Evolutionary conservation across 2,113 vertebrate genomes (phyloP).

Genomic region (Herpetotheres cachinnans): DNA sequence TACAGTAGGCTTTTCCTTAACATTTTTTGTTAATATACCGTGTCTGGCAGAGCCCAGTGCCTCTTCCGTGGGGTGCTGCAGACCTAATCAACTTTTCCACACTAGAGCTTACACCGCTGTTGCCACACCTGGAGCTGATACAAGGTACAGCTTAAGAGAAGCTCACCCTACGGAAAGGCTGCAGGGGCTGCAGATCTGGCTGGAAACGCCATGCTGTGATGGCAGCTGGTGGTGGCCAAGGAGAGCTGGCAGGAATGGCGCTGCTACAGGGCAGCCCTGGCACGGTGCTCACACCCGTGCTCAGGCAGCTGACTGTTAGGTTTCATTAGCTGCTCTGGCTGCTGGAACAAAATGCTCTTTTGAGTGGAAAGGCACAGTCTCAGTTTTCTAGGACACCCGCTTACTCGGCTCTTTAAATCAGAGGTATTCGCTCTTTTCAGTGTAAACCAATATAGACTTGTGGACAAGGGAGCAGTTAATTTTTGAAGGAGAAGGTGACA

Average conservation of each 20-base stretch:
- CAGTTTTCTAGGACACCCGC: not conserved
- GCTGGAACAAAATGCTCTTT: not conserved
- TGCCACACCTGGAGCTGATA: not conserved
- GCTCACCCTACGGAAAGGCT: not conserved
- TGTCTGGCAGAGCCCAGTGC: not conserved
- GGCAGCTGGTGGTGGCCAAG: not conserved
- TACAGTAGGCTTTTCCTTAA: not conserved
- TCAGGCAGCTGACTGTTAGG: not conserved
- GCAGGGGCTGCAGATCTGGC: not conserved
- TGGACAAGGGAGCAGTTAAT: not conserved
- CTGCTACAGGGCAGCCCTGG: not conserved
- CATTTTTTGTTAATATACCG: not conserved
- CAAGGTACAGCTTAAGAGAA: not conserved
- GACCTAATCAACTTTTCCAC: not conserved
- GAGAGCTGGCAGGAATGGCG: not conserved
- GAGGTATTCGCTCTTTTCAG: not conserved
- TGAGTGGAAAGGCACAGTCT: not conserved
- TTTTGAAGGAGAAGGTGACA: not conserved
- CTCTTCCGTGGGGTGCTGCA: not conserved
- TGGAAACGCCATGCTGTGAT: not conserved
- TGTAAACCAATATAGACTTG: not conserved
- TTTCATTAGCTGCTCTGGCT: not conserved
- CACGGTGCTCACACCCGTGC: fast-evolving
- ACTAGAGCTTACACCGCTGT: not conserved
- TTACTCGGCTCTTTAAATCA: not conserved